Percentiles rank a stretch among this genome's conserved stretches.
Conservation (phyloP, 2,888 invertebrate species). For the Arge pagana region DNA sequence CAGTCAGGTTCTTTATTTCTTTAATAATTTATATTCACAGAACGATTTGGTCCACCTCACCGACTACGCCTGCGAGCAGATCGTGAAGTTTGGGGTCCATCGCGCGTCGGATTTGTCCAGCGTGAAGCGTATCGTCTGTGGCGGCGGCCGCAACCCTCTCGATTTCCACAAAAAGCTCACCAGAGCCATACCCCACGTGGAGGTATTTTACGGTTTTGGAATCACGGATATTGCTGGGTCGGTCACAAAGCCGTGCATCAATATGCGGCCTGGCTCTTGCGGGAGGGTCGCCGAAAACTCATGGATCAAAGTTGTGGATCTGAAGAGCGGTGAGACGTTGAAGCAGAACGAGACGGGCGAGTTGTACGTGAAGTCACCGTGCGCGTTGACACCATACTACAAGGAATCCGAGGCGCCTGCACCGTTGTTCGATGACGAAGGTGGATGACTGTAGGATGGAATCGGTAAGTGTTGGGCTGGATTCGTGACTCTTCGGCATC, state of each 20-base stretch:
- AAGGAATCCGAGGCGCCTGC: background rate
- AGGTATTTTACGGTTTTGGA: background rate
- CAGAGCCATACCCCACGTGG: no score
- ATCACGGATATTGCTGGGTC: background rate
- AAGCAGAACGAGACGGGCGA: conserved; percentile 41
- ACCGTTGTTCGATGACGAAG: conserved; percentile 15
- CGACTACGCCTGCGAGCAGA: no score
- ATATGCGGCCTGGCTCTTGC: conserved; percentile 33
- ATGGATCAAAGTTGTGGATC: conserved; percentile 40
- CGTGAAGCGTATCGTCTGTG: no score
- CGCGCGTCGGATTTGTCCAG: no score
- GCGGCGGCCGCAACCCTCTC: no score
- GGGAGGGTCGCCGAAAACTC: conserved; percentile 34
- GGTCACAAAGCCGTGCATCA: background rate
- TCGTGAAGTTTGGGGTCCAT: no score
- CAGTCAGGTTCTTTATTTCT: no score
- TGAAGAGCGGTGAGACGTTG: conserved; percentile 27
- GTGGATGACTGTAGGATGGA: conserved; percentile 17
- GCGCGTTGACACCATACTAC: background rate
- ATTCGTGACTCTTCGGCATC: no score
- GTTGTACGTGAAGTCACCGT: background rate
- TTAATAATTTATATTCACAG: no score
- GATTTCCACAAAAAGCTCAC: no score
- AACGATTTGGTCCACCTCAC: no score
- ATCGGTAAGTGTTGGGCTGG: background rate